phyloP scores from a whole-genome alignment of 1,140 invertebrate genomes.

The Drosophila ohnishii region DNA sequence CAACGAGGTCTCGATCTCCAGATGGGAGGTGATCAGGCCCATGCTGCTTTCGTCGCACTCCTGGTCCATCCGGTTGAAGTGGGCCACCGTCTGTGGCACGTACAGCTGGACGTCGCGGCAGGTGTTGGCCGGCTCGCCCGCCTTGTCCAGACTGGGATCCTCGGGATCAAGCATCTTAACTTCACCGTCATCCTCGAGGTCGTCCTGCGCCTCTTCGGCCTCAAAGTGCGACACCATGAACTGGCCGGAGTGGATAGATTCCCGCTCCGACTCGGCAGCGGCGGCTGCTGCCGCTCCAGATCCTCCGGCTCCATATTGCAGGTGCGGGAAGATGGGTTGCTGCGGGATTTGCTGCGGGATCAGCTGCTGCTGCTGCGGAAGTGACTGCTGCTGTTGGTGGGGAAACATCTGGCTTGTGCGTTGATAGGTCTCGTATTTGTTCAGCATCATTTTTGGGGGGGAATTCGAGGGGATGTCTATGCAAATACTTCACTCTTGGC shows the following conservation, averaged over 20 bases:
- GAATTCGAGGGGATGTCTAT: constrained; percentile 20
- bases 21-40: constrained; percentile 84
- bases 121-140: constrained; percentile 64
- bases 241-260: constrained; percentile 97
- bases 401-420: constrained; percentile 73
- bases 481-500: constrained; percentile 19
- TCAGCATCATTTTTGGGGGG: constrained; percentile 70
- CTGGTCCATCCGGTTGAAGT: constrained; percentile 61
- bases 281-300: constrained; percentile 23
- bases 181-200: constrained; percentile 87
- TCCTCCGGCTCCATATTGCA: constrained; percentile 42
- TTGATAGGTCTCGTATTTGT: constrained; percentile 75
- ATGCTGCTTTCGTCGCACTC: constrained; percentile 68
- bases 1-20: constrained; percentile 96
- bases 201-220: constrained; percentile 95
- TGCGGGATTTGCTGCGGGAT: constrained; percentile 23
- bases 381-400: constrained; percentile 53
- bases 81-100: constrained; percentile 61
- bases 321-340: constrained; percentile 37
- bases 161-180: constrained; percentile 87
- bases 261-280: constrained; percentile 82
- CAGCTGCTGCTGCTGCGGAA: constrained; percentile 32
- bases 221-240: constrained; percentile 99
- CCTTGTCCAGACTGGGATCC: constrained; percentile 69
- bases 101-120: constrained; percentile 79